Evolutionary conservation across 2,797 vertebrate genomes (phyloP).

Genomic region (Dromococcyx pavoninus): DNA sequence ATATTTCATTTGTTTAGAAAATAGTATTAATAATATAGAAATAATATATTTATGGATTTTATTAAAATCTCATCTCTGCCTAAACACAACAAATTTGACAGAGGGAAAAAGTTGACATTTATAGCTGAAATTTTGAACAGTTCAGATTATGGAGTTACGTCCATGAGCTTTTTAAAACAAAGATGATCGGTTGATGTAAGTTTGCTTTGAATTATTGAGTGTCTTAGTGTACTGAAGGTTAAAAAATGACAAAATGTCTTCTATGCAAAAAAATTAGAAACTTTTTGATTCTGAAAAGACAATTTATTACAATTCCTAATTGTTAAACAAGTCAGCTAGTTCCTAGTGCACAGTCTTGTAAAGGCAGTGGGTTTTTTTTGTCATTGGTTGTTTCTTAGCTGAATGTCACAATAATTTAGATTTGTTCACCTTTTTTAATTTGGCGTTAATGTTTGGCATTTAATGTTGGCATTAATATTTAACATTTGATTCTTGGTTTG

Average conservation of each 20-base stretch:
- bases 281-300: not conserved
- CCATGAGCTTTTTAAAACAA: not conserved
- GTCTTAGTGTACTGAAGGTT: not conserved
- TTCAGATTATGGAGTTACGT: not conserved
- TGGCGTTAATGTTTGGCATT: accelerated
- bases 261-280: not conserved
- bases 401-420: not conserved
- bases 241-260: not conserved
- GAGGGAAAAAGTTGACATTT: not conserved
- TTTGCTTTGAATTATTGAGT: not conserved
- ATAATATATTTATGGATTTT: not conserved
- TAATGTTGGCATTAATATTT: too few species aligned
- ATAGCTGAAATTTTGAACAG: not conserved
- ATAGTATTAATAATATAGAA: not conserved
- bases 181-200: not conserved
- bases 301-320: not conserved
- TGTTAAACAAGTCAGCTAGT: not conserved
- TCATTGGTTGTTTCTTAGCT: not conserved
- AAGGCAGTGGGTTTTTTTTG: not conserved
- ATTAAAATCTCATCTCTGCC: not conserved
- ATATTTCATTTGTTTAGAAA: not conserved
- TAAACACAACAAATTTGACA: not conserved
- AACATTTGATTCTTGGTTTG: not conserved
- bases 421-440: not conserved
- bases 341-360: not conserved